Conservation (phyloP, 2,113 vertebrate genomes). For the Rhabdornis inornatus region DNA sequence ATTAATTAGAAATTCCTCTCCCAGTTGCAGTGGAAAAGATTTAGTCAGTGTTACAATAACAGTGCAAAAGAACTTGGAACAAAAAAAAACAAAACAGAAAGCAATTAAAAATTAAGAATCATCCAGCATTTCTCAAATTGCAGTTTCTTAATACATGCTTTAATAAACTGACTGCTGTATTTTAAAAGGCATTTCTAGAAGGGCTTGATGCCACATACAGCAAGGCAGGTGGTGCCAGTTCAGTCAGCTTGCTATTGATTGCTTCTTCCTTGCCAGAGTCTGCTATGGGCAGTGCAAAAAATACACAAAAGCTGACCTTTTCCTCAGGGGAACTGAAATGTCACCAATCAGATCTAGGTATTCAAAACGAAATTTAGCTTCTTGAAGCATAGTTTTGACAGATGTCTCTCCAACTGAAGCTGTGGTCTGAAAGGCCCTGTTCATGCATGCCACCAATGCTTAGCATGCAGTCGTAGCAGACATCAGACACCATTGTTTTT, state of each 20-base stretch:
- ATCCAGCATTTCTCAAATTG: not conserved
- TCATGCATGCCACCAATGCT: not conserved
- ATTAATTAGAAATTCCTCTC: not conserved
- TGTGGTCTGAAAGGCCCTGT: not conserved
- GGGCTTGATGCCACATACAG: not conserved
- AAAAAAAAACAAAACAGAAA: not conserved
- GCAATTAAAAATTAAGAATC: not conserved
- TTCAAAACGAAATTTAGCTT: not conserved
- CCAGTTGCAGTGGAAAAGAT: not conserved
- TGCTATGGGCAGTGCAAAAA: not conserved
- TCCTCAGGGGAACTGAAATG: not conserved
- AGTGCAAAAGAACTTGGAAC: not conserved
- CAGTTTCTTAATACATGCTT: not conserved
- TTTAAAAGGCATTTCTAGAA: not conserved
- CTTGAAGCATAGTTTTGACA: not conserved
- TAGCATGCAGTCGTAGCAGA: not conserved
- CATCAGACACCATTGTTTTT: not conserved
- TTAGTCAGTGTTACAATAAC: not conserved
- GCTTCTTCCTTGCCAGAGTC: not conserved
- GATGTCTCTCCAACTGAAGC: not conserved
- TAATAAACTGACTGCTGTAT: not conserved
- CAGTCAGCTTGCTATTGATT: accelerated
- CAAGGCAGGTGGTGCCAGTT: not conserved
- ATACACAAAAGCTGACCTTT: not conserved
- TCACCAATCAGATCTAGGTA: not conserved